These are phyloP conservation scores for Lucifuga dentata DNA, from an alignment of 2,113 vertebrate genomes.

Conservation along the genomic window DNA sequence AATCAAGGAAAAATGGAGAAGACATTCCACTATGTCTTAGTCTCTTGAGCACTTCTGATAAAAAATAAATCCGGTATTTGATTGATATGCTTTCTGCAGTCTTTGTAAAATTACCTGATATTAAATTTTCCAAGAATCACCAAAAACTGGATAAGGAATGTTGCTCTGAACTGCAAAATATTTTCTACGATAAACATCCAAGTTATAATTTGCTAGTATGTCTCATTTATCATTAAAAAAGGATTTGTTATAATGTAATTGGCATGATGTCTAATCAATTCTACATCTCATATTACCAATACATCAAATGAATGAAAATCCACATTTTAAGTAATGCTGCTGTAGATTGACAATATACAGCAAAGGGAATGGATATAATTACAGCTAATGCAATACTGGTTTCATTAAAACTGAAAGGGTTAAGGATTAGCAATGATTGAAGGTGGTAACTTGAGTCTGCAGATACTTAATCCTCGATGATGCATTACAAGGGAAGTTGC, in stretches of 20 bases:
- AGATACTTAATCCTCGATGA: constrained; percentile 12
- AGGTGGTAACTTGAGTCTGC: constrained; percentile 9
- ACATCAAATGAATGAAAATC: background rate
- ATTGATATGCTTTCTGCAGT: constrained; percentile 23
- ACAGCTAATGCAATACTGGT: background rate
- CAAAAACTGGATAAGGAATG: constrained; percentile 12
- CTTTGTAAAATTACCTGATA: background rate
- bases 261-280: too few species aligned
- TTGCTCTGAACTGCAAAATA: background rate
- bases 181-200: too few species aligned
- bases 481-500: constrained; percentile 10
- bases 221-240: too few species aligned
- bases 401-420: constrained; percentile 8
- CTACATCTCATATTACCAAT: background rate
- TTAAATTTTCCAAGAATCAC: constrained; percentile 6
- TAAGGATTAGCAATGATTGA: constrained; percentile 10
- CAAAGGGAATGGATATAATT: background rate
- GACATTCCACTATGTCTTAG: constrained; percentile 40
- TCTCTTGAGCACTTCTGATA: constrained; percentile 24
- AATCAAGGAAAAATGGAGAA: constrained; percentile 65
- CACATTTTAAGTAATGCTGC: constrained; percentile 1
- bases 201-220: too few species aligned
- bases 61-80: constrained; percentile 32
- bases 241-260: too few species aligned
- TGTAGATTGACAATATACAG: background rate